Evolutionary conservation across 2,888 invertebrate genomes (phyloP).

Genomic region (Machimus atricapillus): DNA sequence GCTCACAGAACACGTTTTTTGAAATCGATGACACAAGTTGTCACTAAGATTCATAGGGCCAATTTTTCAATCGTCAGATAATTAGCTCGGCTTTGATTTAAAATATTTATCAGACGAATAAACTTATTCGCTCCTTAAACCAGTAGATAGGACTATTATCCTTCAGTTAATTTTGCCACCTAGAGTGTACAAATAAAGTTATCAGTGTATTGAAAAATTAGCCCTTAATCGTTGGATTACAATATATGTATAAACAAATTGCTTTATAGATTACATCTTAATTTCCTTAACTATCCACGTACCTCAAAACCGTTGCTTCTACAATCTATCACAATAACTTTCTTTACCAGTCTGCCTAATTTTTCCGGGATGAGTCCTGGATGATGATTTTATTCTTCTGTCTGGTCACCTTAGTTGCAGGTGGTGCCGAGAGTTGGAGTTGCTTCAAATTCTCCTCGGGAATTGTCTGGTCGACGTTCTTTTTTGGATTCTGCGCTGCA

Average conservation of each 20-base stretch:
- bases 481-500: constrained; percentile 41
- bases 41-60: neutral
- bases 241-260: no score
- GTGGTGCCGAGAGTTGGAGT: constrained; percentile 70
- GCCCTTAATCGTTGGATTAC: no score
- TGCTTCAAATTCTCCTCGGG: constrained; percentile 75
- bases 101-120: no score
- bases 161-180: no score
- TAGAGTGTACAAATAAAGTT: no score
- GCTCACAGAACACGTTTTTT: neutral
- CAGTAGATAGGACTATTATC: no score
- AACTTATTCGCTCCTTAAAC: neutral
- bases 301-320: neutral
- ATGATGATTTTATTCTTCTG: constrained; percentile 85
- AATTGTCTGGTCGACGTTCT: constrained; percentile 59
- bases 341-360: constrained; percentile 49
- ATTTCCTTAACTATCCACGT: neutral
- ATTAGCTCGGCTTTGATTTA: no score
- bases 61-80: no score
- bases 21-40: neutral
- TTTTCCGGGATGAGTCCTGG: constrained; percentile 62
- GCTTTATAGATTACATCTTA: neutral
- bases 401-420: constrained; percentile 80
- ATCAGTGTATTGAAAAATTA: neutral
- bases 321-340: constrained; percentile 6